These are phyloP conservation scores for Ia io DNA, from an alignment of 2,113 vertebrate genomes.

Conservation along the genomic window DNA sequence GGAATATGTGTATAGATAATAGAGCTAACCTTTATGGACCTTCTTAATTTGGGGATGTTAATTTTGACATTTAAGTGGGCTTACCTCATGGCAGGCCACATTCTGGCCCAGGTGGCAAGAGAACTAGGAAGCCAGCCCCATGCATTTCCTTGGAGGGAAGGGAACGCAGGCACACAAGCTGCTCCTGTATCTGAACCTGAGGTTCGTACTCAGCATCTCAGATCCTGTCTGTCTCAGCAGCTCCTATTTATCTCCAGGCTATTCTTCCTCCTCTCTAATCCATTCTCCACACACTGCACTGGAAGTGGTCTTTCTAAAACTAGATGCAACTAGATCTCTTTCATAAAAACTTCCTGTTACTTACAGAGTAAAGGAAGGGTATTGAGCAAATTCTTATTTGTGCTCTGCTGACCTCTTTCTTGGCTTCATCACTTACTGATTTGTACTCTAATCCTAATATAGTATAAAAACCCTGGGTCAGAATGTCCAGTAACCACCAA, in stretches of 20 bases:
- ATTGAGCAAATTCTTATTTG: background rate
- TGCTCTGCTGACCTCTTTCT: background rate
- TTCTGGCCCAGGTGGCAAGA: background rate
- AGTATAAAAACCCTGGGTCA: no score
- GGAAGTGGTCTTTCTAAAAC: background rate
- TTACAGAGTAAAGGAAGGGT: background rate
- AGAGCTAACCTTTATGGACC: background rate
- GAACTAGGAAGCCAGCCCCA: background rate
- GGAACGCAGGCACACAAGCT: rapidly evolving
- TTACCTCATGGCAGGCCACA: background rate
- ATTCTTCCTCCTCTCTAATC: background rate
- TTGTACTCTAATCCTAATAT: background rate
- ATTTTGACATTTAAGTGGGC: background rate
- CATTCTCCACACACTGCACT: background rate
- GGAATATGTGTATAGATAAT: background rate
- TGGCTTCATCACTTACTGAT: background rate
- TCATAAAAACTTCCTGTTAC: background rate
- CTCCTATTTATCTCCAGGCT: background rate
- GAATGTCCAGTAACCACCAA: no score
- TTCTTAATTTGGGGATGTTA: background rate
- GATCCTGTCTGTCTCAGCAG: background rate
- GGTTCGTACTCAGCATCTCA: background rate
- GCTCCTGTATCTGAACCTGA: no score
- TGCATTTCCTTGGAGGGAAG: background rate
- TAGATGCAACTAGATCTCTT: background rate